Evolutionary conservation across 2,113 vertebrate genomes (phyloP).

Genomic region (Thunnus thynnus): DNA sequence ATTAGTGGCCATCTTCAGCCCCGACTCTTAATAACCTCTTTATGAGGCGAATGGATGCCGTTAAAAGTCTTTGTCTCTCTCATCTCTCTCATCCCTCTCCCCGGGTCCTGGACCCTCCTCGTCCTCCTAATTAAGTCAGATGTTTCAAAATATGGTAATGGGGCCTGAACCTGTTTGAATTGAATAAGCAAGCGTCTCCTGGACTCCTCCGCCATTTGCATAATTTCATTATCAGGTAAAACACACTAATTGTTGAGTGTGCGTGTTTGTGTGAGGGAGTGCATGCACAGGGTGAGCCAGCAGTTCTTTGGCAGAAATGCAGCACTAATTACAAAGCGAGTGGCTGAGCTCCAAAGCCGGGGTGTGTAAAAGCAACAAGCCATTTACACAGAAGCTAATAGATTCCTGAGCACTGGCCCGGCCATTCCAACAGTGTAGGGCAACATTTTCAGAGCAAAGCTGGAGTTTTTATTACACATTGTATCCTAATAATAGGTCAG

Average conservation of each 20-base stretch:
- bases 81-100: conserved; percentile 74
- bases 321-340: conserved; percentile 96
- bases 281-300: conserved; percentile 62
- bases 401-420: conserved; percentile 70
- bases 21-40: conserved; percentile 99
- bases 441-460: conserved; percentile 69
- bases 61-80: conserved; percentile 86
- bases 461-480: conserved; percentile 72
- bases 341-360: conserved; percentile 82
- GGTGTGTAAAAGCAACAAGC: conserved; percentile 80
- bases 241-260: conserved; percentile 84
- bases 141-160: conserved; percentile 99
- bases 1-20: conserved; percentile 96
- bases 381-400: conserved; percentile 80
- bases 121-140: conserved; percentile 98
- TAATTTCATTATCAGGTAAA: conserved; percentile 99
- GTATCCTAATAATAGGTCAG: conserved; percentile 76
- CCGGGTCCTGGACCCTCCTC: conserved; percentile 74
- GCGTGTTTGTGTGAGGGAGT: conserved; percentile 64
- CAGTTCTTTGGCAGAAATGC: conserved; percentile 75
- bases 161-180: conserved; percentile 93
- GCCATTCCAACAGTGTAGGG: conserved; percentile 73
- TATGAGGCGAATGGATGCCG: conserved; percentile 92
- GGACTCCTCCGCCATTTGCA: conserved; percentile 90
- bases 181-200: conserved; percentile 89